A percentile compares a stretch with the other conserved stretches of the same genome.
Evolutionary conservation across 2,113 vertebrate genomes (phyloP).

Genomic region (Phalacrocorax carbo): DNA sequence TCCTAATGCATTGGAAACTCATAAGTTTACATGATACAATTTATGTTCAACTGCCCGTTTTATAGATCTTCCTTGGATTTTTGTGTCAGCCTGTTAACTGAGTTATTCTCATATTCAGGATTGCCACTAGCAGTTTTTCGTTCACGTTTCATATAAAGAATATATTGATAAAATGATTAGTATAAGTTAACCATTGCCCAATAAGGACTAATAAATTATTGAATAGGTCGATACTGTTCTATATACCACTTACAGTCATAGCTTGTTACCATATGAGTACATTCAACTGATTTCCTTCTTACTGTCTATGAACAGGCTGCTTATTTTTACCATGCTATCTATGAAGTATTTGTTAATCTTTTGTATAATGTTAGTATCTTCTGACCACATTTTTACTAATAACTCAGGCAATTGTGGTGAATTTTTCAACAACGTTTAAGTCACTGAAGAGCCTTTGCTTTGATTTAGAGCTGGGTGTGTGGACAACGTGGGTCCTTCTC

Average conservation of each 20-base stretch:
- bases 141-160: background rate
- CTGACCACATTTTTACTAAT: background rate
- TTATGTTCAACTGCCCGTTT: background rate
- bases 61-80: constrained; percentile 7
- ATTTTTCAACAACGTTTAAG: background rate
- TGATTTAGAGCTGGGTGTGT: background rate
- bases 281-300: background rate
- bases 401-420: background rate
- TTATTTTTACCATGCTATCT: background rate
- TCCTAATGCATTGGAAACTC: background rate
- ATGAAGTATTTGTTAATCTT: background rate
- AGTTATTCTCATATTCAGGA: background rate
- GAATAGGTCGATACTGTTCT: background rate
- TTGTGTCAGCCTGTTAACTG: background rate
- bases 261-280: background rate
- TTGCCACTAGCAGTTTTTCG: background rate
- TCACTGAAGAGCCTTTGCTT: background rate
- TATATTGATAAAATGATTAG: background rate
- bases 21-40: background rate
- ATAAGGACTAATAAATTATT: background rate
- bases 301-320: background rate
- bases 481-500: background rate
- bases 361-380: background rate
- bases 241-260: background rate
- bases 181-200: background rate